Conservation (phyloP, 2,888 invertebrate genomes). For the Caenorhabditis sp. region DNA sequence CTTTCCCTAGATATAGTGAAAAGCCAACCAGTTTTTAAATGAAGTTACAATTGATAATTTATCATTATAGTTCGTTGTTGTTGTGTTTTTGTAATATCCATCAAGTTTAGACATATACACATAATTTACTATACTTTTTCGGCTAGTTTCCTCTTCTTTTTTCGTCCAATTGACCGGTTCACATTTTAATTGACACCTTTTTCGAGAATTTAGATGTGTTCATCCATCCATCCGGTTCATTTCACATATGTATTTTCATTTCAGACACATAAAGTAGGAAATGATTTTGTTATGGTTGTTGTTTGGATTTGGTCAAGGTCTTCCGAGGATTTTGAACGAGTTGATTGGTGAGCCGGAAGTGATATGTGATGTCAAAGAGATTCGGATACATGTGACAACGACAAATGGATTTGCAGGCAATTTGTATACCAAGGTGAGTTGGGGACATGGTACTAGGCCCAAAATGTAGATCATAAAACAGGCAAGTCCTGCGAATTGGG, state of each 20-base stretch:
- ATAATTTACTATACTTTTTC: neutral
- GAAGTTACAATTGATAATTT: constrained; percentile 4
- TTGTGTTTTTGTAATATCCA: neutral
- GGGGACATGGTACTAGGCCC: neutral
- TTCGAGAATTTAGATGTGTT: neutral
- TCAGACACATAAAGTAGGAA: neutral
- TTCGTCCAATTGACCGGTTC: constrained; percentile 2
- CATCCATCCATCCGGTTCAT: neutral
- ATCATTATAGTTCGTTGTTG: constrained; percentile 8
- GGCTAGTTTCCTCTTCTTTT: neutral
- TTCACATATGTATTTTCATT: neutral
- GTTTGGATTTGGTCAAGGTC: neutral
- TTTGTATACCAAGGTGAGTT: constrained; percentile 61
- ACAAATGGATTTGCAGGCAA: constrained; percentile 56
- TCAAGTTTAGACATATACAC: neutral
- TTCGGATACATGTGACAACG: constrained; percentile 54
- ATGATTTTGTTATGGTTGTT: constrained; percentile 2
- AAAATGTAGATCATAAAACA: neutral
- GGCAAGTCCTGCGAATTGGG: neutral
- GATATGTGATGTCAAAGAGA: constrained; percentile 54
- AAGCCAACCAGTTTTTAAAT: neutral
- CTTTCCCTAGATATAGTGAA: neutral
- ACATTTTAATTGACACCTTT: neutral
- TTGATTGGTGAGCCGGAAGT: constrained; percentile 49
- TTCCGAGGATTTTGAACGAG: constrained; percentile 29